Base-by-base conservation (phyloP, 2,797 vertebrate genomes). In the Pogonophryne albipinna region DNA sequence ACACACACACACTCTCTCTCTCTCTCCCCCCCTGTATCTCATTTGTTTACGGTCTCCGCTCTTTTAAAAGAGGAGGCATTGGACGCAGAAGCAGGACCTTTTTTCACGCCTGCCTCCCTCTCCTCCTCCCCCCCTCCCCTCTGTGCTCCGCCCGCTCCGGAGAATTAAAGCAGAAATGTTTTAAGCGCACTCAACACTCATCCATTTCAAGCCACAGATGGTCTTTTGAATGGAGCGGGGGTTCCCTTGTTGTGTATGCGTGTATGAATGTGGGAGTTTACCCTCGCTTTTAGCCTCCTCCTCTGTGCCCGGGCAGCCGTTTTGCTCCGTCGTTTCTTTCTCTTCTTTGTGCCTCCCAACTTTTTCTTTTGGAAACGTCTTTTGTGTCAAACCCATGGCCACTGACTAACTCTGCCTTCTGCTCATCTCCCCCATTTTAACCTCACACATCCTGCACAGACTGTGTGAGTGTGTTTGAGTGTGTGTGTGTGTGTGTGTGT, bases 181-280 rank as follows among this genome's bases (percentile, higher is more conserved):
- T 91, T 80, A 60, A 83, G 77, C 79, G 71, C 61, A 66, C 84
- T 89, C 88, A 89, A 92, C 93, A 87, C 92, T 93, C 94, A 93
- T 94, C 92, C 93, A 94, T 95, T 95, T 94, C 92, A 92, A 91
- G 92, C 92, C 94, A 94, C 95, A 96, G 95, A 96, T 96, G 95
- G 95, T 92, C 92, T 92, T 95, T 94, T 95, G 84, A 95, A 96
- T 95, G 92, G 89, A 82, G 86, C 71, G 69, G 89, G 86, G 87
- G 84, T 85, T 89, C 88, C 87, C 92, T 92, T 91, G 87, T 93
- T 89, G 66, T 90, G 85, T 80, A 80, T 84, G 71, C 66, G 64
- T 77, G 70, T 80, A 64, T 91, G 89, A 90, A 92, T 93, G 90
- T 92, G 91, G 87, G 93, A 91, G 91, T 92, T 91, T 88, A 86